Evolutionary conservation across 2,113 vertebrate species (phyloP).

Genomic region (Myiopsitta monachus): DNA sequence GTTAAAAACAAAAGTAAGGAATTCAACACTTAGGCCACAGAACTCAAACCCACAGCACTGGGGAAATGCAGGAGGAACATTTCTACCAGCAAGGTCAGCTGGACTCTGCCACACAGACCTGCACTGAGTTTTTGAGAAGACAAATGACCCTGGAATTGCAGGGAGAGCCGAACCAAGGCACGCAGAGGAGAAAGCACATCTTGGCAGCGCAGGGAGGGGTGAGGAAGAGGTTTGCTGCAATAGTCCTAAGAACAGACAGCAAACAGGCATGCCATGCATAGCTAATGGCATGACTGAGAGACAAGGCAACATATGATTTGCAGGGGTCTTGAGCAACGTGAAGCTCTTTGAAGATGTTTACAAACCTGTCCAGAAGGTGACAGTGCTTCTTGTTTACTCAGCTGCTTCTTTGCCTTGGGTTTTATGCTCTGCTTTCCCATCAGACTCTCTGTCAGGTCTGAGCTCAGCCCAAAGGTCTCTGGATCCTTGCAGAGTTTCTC

Average conservation of each 20-base stretch:
- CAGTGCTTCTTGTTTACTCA: background rate
- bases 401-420: slow-evolving; percentile 45
- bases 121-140: background rate
- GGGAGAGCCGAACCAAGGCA: background rate
- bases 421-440: background rate
- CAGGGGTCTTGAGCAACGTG: slow-evolving; percentile 40
- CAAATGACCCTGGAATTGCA: background rate
- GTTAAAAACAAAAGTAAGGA: background rate
- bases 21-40: background rate
- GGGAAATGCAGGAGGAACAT: background rate
- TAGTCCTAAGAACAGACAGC: background rate
- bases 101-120: background rate
- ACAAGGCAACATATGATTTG: background rate
- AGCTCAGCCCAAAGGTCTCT: slow-evolving; percentile 64
- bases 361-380: slow-evolving; percentile 41
- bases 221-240: background rate
- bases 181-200: background rate
- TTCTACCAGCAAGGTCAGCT: background rate
- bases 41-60: background rate
- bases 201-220: background rate
- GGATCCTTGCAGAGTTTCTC: slow-evolving; percentile 74
- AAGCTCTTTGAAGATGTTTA: slow-evolving; percentile 35
- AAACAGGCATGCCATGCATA: background rate
- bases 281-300: background rate
- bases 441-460: slow-evolving; percentile 56